Percentiles rank a stretch among this genome's conserved stretches.
These are phyloP conservation scores for Reinhardtius hippoglossoides DNA, from an alignment of 2,113 vertebrate species.

Conservation along the genomic window DNA sequence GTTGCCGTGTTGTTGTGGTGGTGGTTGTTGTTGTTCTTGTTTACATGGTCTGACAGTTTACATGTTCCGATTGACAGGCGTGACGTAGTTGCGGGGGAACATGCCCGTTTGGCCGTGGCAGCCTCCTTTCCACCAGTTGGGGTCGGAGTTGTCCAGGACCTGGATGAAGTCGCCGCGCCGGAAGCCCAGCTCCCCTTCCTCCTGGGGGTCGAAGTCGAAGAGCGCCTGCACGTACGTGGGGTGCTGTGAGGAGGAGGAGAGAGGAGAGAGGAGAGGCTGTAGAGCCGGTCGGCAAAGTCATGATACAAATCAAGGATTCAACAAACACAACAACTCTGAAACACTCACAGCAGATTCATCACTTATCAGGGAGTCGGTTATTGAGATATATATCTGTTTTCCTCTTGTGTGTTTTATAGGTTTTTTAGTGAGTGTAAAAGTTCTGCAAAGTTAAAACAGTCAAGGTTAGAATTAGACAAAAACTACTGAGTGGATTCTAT, in stretches of 20 bases:
- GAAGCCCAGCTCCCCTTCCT: constrained; percentile 98
- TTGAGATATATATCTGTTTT: too few relatives aligned
- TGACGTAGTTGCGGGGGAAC: constrained; percentile 99
- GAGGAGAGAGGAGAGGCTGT: too few relatives aligned
- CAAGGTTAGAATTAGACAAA: too few relatives aligned
- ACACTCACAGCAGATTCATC: too few relatives aligned
- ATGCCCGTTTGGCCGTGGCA: constrained; percentile 98
- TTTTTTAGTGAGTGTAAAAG: too few relatives aligned
- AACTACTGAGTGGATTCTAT: too few relatives aligned
- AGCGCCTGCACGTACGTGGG: constrained; percentile 96
- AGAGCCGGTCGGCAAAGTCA: not conserved
- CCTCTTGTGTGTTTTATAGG: too few relatives aligned
- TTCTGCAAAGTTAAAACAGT: too few relatives aligned
- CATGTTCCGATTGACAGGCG: constrained; percentile 96
- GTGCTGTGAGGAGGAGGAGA: constrained; percentile 44
- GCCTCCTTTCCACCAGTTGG: constrained; percentile 99
- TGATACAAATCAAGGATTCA: too few relatives aligned
- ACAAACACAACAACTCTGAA: too few relatives aligned
- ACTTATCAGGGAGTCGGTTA: too few relatives aligned
- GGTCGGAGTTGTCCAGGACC: constrained; percentile 99
- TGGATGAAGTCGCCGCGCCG: constrained; percentile 98
- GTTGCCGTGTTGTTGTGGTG: constrained; percentile 23
- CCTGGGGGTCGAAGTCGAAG: constrained; percentile 99
- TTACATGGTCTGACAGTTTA: constrained; percentile 78
- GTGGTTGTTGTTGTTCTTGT: constrained; percentile 15